Base-by-base conservation (phyloP, 2,113 vertebrate genomes). In the Pithys albifrons region DNA sequence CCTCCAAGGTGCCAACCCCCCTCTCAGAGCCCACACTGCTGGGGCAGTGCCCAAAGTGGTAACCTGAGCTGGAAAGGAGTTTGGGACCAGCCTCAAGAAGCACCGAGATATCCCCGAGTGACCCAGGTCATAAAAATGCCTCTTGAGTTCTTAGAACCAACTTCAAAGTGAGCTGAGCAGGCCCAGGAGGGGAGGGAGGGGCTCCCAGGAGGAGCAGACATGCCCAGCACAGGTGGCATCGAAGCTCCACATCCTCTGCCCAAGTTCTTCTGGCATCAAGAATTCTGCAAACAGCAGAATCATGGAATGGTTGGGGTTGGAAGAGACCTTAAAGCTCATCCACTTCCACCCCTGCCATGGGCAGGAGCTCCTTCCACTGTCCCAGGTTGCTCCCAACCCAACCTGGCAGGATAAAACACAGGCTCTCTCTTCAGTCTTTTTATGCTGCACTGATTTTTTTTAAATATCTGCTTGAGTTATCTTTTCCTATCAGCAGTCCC, bases 141-240 rank as follows among this genome's bases (percentile, higher is more conserved):
- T 74, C 64, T 45, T 15, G 25, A 2, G n/a, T 9, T 29, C 8
- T 24, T 35, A 39, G 55, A 46, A 77, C 49, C 58, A 0, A 3
- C 16, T 41, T 29, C 48, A 58, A 59, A 28, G 17, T 7, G 45
- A 61, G 41, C 41, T 66, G 37, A 64, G 27, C 14, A 4, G 55
- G 64, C 1, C 3, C 37, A 23, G 37, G 20, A 37, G 49, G 14
- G 70, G 6, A 22, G 7, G 5, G 19, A 22, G 31, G n/a, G 43
- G 6, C 10, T 65, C 41, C 41, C 13, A 14, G 41, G 19, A 3
- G 2, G 41, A 43, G 20, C 6, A 13, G 41, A n/a, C 37, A 5
- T 11, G 27, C 11, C 57, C 43, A 24, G 61, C 5, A 0, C 9
- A 1, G 37, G 22, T 4, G 39, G 35, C 5, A 1, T 19, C 6